Evolutionary conservation across 2,797 vertebrate genomes (phyloP), one percentile per base, ranked within the genome.

Genomic region (Vultur gryphus): DNA sequence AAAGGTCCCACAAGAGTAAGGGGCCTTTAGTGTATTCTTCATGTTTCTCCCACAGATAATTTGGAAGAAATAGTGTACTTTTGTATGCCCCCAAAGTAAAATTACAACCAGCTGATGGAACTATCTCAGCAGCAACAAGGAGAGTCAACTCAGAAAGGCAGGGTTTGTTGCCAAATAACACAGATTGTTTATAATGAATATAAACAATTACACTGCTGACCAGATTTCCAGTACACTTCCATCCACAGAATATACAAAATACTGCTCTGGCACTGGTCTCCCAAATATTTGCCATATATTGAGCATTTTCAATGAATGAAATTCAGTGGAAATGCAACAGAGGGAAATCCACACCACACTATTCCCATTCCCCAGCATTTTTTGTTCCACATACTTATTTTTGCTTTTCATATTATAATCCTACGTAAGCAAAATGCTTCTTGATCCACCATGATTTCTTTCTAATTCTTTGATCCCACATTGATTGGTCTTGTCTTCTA

Each of bases 121-220:
- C 91, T 90, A 76, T 96, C 96, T 97, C 92, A 87, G 90, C 95
- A 96, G 95, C 83, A 91, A 88, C 91, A 51, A 46, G 4, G 19
- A 96, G 91, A 93, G 92, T 93, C 87, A 93, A 85, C 81, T 94
- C 86, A 91, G 96, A 97, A 97, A 96, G 91, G 77, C 95, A 96
- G 87, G 55, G 57, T 90, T 88, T 86, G 86, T 96, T 98, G 97
- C 95, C 97, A 97, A 95, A 97, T 93, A 96, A 95, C 95, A 95
- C 92, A 96, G 95, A 96, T 97, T 96, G 96, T 97, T 97, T 97
- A 95, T 97, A 97, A 97, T 97, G 94, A 97, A 96, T 96, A 96
- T 97, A 97, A 97, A 97, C 94, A 95, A 84, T 95, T 97, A 96
- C 72, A 90, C 96, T 97, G 92, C 95, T 97, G 96, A 97, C 95